A percentile compares a stretch with the other conserved stretches of the same genome.
These are phyloP conservation scores for Heliothis virescens DNA, from an alignment of 1,140 invertebrate species.

Conservation along the genomic window DNA sequence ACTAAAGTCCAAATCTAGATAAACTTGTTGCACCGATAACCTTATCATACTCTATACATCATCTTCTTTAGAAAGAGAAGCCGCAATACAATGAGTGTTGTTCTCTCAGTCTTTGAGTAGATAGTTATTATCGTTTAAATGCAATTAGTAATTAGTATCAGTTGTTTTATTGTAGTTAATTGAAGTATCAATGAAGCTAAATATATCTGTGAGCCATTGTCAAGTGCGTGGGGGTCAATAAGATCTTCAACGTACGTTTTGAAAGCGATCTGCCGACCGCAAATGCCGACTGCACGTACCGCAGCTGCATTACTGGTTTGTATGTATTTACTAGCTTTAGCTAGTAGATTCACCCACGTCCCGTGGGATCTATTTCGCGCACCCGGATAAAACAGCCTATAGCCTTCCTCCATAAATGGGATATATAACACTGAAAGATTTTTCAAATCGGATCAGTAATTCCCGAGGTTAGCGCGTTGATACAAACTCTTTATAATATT, in stretches of 20 bases:
- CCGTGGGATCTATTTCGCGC: too few relatives aligned
- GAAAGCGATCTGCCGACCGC: too few relatives aligned
- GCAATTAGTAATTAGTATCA: conserved; percentile 21
- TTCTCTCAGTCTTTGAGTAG: not conserved
- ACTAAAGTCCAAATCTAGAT: conserved; percentile 35
- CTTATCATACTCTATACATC: not conserved
- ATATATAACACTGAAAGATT: too few relatives aligned
- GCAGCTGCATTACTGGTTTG: not conserved
- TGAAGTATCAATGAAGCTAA: conserved; percentile 33
- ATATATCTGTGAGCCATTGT: conserved; percentile 1
- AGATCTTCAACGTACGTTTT: not conserved
- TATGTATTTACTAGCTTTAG: too few relatives aligned
- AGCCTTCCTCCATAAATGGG: too few relatives aligned
- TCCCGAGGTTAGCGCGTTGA: too few relatives aligned
- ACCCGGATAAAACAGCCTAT: too few relatives aligned
- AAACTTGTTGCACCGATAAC: conserved; percentile 24
- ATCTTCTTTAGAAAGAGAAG: not conserved
- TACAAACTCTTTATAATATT: too few relatives aligned
- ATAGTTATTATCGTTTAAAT: not conserved
- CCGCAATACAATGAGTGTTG: not conserved
- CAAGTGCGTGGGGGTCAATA: not conserved
- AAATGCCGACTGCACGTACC: too few relatives aligned
- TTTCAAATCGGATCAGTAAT: too few relatives aligned
- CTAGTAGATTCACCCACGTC: too few relatives aligned
- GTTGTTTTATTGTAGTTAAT: conserved; percentile 13